These are phyloP conservation scores for Muntiacus muntjak DNA, from an alignment of 2,113 vertebrate species.

Conservation along the genomic window DNA sequence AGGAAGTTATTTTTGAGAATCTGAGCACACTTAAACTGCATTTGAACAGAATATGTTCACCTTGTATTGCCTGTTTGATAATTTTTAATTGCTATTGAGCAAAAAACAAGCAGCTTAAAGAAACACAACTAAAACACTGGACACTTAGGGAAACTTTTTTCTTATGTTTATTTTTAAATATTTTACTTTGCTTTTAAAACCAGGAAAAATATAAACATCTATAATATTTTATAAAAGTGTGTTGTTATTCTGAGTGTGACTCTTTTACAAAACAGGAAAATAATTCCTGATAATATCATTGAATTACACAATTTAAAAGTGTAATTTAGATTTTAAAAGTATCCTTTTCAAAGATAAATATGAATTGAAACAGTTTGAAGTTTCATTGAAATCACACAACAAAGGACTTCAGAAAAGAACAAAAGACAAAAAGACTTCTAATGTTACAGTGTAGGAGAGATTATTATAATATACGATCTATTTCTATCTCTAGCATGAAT, in stretches of 20 bases:
- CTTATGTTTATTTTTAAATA: background rate
- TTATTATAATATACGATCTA: background rate
- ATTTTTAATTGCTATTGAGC: background rate
- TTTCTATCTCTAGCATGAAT: background rate
- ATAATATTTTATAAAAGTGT: background rate
- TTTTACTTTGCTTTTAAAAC: background rate
- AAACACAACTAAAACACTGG: background rate
- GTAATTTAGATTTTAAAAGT: background rate
- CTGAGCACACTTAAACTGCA: background rate
- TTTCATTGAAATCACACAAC: background rate
- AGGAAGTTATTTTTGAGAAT: background rate
- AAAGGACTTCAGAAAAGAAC: background rate
- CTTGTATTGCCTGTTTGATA: background rate
- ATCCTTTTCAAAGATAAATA: background rate
- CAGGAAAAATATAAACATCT: background rate
- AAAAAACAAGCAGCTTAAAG: background rate
- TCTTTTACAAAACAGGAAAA: background rate
- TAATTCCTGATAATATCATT: background rate
- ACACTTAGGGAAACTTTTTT: background rate
- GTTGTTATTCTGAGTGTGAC: background rate
- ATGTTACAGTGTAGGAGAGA: background rate
- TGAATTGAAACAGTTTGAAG: background rate
- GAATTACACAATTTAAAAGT: background rate
- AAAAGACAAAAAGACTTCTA: background rate
- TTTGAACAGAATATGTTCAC: background rate